phyloP scores from a whole-genome alignment of 2,113 vertebrate genomes.

The Xiphophorus maculatus region DNA sequence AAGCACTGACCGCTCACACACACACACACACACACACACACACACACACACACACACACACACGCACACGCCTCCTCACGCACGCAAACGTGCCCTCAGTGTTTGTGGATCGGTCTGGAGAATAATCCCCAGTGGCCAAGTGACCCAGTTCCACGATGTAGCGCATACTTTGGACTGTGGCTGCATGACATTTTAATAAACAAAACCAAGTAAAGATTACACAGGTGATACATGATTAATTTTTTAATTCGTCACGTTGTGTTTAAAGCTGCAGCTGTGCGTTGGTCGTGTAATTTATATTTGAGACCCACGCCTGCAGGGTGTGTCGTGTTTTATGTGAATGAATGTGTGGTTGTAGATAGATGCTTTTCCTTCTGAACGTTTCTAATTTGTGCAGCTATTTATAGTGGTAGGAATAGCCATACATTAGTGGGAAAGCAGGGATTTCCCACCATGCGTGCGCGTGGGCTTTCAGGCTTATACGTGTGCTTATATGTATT shows the following conservation, averaged over 20 bases:
- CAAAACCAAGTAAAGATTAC: neutral
- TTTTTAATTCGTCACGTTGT: neutral
- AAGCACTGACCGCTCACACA: conserved; percentile 15
- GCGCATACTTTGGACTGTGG: conserved; percentile 46
- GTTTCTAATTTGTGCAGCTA: conserved; percentile 49
- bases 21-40: too few species aligned
- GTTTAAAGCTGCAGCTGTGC: neutral
- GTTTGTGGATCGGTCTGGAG: conserved; percentile 33
- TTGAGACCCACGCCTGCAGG: conserved; percentile 49
- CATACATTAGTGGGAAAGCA: conserved; percentile 28
- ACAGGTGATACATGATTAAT: neutral
- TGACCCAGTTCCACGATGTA: conserved; percentile 71
- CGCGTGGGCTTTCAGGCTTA: neutral
- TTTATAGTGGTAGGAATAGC: conserved; percentile 38
- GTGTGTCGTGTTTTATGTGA: conserved; percentile 41
- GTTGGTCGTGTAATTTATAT: conserved; percentile 31
- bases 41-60: conserved; percentile 17
- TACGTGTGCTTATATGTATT: neutral
- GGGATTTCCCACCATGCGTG: conserved; percentile 25
- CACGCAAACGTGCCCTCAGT: neutral
- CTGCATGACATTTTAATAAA: conserved; percentile 54
- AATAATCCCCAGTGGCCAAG: conserved; percentile 77
- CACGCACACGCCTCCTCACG: neutral
- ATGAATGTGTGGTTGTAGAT: conserved; percentile 32
- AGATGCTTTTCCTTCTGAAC: conserved; percentile 46